Evolutionary conservation across 2,888 invertebrate genomes (phyloP), one percentile per base, ranked within the genome.

Genomic region (Hydrotaea cyrtoneurina): DNA sequence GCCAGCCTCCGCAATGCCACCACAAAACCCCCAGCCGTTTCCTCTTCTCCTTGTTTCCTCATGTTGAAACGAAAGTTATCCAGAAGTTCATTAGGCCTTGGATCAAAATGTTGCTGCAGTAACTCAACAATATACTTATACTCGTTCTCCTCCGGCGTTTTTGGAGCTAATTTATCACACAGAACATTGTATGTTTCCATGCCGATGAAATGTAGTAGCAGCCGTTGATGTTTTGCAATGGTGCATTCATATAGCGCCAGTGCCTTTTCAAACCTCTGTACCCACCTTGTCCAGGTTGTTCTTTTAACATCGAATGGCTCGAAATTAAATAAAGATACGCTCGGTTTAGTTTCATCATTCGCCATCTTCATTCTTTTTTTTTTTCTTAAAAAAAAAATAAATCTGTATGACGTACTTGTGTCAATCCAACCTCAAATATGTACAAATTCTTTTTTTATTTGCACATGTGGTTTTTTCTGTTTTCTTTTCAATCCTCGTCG

Each of bases 181-280:
- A 80, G 55, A 11, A 74, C 36, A 10, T 80, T 80, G 53, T 80
- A 80, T 19, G 80, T 66, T 19, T 57, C 7, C 59, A 43, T 17
- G 53, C 80, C 80, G 13, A 80, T 62, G 17, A 74, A 79, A 79
- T 79, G 79, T 1, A 80, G 66, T 10, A 80, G 43, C 31, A 80
- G 26, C 15, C 21, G 55, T 23, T 59, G 80, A 10, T 75, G 10
- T 36, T 69, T 75, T 19, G 53, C 17, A 7, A 11, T 11, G 3
- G 66, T 0, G n/a, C 73, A 74, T 53, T 73, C 69, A 50, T 74
- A 79, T 17, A 80, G 17, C 8, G 43, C 55, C 26, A 80, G 21
- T 26, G 53, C 80, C 11, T 64, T 78, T 23, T 72, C n/a, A 21
- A 78, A 78, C 1, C 73, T 15, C 50, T 71, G 26, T 0, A 23